Evolutionary conservation across 2,888 invertebrate genomes (phyloP), one percentile per base, ranked within the genome.

Genomic region (Ommatoiulus sabulosus): DNA sequence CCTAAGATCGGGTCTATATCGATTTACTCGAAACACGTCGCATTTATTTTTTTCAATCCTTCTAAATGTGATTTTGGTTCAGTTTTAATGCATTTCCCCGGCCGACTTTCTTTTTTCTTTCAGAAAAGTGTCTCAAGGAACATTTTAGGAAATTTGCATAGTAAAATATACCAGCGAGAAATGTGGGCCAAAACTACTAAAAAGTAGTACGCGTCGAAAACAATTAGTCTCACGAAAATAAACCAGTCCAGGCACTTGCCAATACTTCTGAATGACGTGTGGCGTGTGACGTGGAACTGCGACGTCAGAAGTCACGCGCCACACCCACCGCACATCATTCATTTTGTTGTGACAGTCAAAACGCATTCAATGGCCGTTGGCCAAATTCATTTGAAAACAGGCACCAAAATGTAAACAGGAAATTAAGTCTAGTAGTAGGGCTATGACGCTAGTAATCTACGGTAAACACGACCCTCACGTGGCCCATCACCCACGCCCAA

Each of bases 401-500:
- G 12, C 63, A 63, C n/a, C n/a, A 12, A n/a, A 63, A 63, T 63
- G 63, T n/a, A 63, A 63, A 63, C 63, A 63, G 63, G 63, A 63
- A 63, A 63, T 63, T 63, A 63, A 63, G 20, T 20, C 63, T 46
- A 7, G 63, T 63, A 63, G n/a, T 63, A 7, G 63, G 63, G n/a
- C 7, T 17, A 5, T n/a, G 63, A 63, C 4, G 63, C n/a, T n/a
- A 5, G n/a, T n/a, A n/a, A 2, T 63, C 63, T 3, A n/a, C 17
- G 3, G 12, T n/a, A 63, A 63, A 63, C 52, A 52, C 15, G 52
- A 52, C 3, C 7, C 3, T 3, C 6, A 15, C 52, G 20, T 20
- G 20, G n/a, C n/a, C 63, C 63, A n/a, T n/a, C 63, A n/a, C 63
- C 63, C 12, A 63, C 63, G n/a, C 8, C 52, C 52, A 52, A 52